Evolutionary conservation across 1,140 invertebrate genomes (phyloP), one percentile per base, ranked within the genome.

Genomic region (Anthonomus grandis): DNA sequence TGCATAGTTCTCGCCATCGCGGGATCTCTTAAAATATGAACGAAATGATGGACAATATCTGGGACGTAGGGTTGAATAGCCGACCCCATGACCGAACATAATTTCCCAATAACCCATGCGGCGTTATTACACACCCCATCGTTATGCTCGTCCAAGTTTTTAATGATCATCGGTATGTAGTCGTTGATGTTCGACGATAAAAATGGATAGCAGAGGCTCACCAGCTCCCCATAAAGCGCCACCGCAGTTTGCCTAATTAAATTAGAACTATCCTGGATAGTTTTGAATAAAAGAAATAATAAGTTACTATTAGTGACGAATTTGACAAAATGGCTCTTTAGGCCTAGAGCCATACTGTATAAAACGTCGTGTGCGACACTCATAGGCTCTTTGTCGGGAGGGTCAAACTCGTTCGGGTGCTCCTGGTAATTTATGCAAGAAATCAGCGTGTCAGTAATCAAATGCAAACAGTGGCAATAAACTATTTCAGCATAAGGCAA

Each of bases 81-180:
- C 12, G 54, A 42, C 18, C 93, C 93, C 76, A 97, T 82, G 78
- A 97, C 95, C 65, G 97, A 90, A 48, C 93, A 90, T 67, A 98
- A 95, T 80, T 98, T 95, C 23, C 95, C 94, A 65, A 98, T 96
- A 8, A 95, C 93, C 95, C 95, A 98, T 0, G 94, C 97, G 13
- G 95, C 95, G 77, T 99, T 99, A 74, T 99, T 99, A 77, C 96
- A 99, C 12, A 98, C 97, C 31, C 94, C 97, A 70, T 99, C 97
- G 61, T 90, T 89, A 70, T 97, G 90, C 6, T 95, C 93, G 78
- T 98, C 97, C 37, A 99, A 80, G 77, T 99, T 99, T 74, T 93
- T 89, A 54, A 92, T 91, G 55, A 99, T 81, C 66, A 98, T 92
- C 27, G 93, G 93, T 78, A 98, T 87, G 72, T 96, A 96, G 57